These are phyloP conservation scores for Orgyia antiqua DNA, from an alignment of 2,888 invertebrate genomes.

Conservation along the genomic window DNA sequence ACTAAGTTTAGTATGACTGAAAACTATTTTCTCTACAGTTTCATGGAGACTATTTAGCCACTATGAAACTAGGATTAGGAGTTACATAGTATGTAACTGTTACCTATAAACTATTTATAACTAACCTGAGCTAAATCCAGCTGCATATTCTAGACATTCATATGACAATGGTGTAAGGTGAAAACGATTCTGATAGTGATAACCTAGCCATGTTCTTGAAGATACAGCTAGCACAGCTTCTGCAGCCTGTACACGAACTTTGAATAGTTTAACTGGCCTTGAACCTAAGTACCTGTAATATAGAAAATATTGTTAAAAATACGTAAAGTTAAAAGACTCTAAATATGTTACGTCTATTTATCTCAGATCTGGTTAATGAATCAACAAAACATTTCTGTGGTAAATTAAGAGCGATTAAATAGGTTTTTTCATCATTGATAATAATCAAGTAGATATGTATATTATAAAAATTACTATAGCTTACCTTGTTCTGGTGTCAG, in stretches of 20 bases:
- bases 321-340: not conserved
- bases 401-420: conserved; percentile 80
- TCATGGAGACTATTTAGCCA: too few relatives aligned
- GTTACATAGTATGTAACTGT: not conserved
- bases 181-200: conserved; percentile 97
- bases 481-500: conserved; percentile 95
- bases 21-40: too few relatives aligned
- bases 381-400: conserved; percentile 79
- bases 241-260: conserved; percentile 96
- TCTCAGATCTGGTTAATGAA: conserved; percentile 71
- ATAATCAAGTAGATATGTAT: not conserved
- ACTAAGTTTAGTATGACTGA: too few relatives aligned
- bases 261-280: conserved; percentile 96
- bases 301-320: too few relatives aligned
- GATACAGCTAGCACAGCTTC: conserved; percentile 99
- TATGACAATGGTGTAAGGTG: conserved; percentile 97
- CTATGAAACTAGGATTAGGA: too few relatives aligned
- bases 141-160: conserved; percentile 97
- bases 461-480: not conserved
- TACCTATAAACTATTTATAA: conserved; percentile 11
- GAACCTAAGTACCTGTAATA: conserved; percentile 91
- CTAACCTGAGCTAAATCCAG: conserved; percentile 93
- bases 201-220: conserved; percentile 98
- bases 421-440: conserved; percentile 58
- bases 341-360: too few relatives aligned